Conservation (phyloP, 2,113 vertebrate genomes). For the Eupsittula cactorum region DNA sequence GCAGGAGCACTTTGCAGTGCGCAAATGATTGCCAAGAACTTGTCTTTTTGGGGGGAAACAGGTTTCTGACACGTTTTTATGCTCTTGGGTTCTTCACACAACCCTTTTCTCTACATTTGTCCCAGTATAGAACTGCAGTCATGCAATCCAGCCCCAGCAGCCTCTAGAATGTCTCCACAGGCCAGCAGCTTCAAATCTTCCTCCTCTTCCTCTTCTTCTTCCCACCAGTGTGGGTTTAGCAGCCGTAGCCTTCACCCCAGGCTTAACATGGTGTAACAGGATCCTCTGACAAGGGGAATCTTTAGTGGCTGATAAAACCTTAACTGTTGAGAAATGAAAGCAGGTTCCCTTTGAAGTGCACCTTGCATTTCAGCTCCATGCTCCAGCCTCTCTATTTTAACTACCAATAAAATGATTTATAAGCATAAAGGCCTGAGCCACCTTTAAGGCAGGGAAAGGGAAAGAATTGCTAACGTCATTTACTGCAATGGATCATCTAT, state of each 20-base stretch:
- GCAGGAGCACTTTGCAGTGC: not conserved
- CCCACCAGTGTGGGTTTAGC: not conserved
- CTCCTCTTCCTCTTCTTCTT: not conserved
- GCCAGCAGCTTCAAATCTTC: not conserved
- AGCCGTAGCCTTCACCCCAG: not conserved
- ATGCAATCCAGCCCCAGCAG: not conserved
- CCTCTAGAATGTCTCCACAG: not conserved
- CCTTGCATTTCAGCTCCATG: slow-evolving; percentile 12
- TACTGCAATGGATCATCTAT: not conserved
- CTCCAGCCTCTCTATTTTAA: slow-evolving; percentile 40
- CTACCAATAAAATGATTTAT: slow-evolving; percentile 70
- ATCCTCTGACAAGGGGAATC: slow-evolving; percentile 62
- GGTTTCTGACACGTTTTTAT: not conserved
- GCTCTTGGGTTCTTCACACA: not conserved
- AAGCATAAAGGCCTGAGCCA: slow-evolving; percentile 41
- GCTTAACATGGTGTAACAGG: slow-evolving; percentile 50
- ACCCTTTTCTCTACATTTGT: not conserved
- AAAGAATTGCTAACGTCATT: not conserved
- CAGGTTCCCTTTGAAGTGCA: slow-evolving; percentile 62
- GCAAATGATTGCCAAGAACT: not conserved
- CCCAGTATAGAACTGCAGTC: not conserved
- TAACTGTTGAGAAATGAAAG: slow-evolving; percentile 21
- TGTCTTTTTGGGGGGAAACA: not conserved
- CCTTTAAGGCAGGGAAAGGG: not conserved
- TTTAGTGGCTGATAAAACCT: slow-evolving; percentile 57